Evolutionary conservation across 2,113 vertebrate genomes (phyloP), one percentile per base, ranked within the genome.

Genomic region (Myrmophylax atrothorax): DNA sequence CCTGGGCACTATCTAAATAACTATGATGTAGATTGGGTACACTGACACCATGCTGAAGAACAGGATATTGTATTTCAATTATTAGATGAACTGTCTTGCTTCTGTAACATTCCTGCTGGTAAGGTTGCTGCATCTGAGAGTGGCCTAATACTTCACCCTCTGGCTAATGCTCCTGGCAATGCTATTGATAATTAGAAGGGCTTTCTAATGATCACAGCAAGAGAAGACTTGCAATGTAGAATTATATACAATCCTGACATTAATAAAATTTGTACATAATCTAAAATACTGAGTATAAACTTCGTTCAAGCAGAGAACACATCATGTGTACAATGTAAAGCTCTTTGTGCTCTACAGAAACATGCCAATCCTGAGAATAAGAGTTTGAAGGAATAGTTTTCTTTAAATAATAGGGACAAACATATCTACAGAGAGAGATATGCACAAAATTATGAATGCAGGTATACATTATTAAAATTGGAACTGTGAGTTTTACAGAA

Each of bases 401-500:
- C 16, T 67, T 79, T 79, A 94, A 91, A 25, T 78, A 79, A 60
- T 3, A 64, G 17, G 18, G 22, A 75, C 8, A 75, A 50, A 68
- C 12, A 26, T 31, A 59, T 9, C 6, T 49, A 50, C 12, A 83
- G 7, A 90, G 15, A 86, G 6, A 73, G 5, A 78, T 6, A 38
- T 18, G 25, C 49, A 25, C 19, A 64, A 60, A n/a, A 58, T 31
- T 69, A 44, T 66, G 19, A 68, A 89, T 53, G 23, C 35, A 76
- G 14, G 15, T 59, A 58, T 37, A 68, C 6, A n/a, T 66, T 55
- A 67, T 31, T 59, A 62, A 87, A 82, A 81, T 33, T n/a, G 14
- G 12, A 92, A 91, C 20, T 44, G 23, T 22, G 12, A 78, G 56
- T 18, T 75, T 80, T 84, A 49, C 62, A 93, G 73, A 94, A 72